Base-by-base conservation (phyloP, 2,113 vertebrate genomes). In the Chionomys nivalis region DNA sequence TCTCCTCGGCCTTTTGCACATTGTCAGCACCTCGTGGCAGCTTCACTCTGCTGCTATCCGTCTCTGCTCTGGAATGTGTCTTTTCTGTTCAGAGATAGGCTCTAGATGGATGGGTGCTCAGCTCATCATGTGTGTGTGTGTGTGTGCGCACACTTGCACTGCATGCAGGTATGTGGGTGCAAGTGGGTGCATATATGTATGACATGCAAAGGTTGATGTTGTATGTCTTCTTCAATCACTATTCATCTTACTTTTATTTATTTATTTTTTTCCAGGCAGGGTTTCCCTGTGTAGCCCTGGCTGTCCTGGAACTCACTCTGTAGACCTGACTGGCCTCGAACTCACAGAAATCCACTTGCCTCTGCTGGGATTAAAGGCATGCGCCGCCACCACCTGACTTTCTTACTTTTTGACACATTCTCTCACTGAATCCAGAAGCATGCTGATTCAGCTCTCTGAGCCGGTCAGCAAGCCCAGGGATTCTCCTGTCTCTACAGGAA, bases 1-100 rank as follows among this genome's bases (percentile, higher is more conserved):
- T 72, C 3, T 70, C 47, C 49, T 52, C 49, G 26, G 17, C 47
- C 36, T 68, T 68, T 39, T 36, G 52, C 7, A 16, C 52, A 6
- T 24, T 16, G 76, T 44, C 70, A 52, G 28, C 2, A 65, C 23
- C 52, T 61, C 0, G 11, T 0, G 8, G 16, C 23, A 42, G 42
- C 12, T 49, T 39, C 23, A 6, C 23, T 3, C 23, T 11, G 28
- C 5, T 61, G 63, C 10, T 23, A 0, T 39, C 6, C 58, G 0
- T 16, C 39, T 91, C 23, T 72, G n/a, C 42, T 85, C 55, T 26
- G 7, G 44, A 87, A 33, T 19, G 31, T 33, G 2, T 42, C 49
- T 81, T 94, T 92, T 44, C 39, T 61, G 23, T 2, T 58, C 83
- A 87, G 33, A 86, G 76, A 90, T 2, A 9, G 42, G 7, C 17